phyloP scores from a whole-genome alignment of 2,797 vertebrate genomes.

The Karalla daura region DNA sequence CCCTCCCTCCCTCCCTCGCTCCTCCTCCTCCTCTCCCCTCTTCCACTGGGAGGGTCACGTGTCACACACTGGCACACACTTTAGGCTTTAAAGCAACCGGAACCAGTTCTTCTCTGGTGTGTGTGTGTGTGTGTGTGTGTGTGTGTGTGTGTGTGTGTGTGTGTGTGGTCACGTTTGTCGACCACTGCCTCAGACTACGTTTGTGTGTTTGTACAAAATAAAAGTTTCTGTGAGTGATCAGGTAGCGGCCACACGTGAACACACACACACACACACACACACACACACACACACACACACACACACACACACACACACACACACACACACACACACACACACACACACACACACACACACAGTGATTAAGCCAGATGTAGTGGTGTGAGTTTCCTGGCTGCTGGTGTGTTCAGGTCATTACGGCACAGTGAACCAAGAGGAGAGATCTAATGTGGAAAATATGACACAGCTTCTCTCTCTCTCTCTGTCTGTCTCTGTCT shows the following conservation, averaged over 20 bases:
- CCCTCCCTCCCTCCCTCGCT: neutral
- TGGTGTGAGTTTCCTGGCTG: constrained; percentile 45
- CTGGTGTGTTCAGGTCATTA: constrained; percentile 41
- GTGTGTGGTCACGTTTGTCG: too few species aligned
- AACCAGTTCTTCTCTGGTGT: neutral
- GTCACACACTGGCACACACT: constrained; percentile 9
- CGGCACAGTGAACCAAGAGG: constrained; percentile 51
- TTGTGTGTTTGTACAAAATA: neutral
- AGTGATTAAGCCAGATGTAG: constrained; percentile 42
- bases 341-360: constrained; percentile 1
- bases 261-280: neutral
- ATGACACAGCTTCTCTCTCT: constrained; percentile 53
- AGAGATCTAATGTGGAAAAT: constrained; percentile 66
- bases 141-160: neutral
- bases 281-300: constrained; percentile 11
- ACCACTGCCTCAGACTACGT: neutral
- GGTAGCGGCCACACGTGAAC: neutral
- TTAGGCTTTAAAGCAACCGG: constrained; percentile 7
- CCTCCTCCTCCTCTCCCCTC: neutral
- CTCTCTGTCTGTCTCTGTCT: too few species aligned
- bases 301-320: constrained; percentile 11
- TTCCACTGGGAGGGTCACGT: constrained; percentile 21
- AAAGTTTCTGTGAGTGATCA: constrained; percentile 12
- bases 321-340: constrained; percentile 11
- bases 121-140: neutral